Evolutionary conservation across 2,797 vertebrate species (phyloP).

Genomic region (Gymnothorax javanicus): DNA sequence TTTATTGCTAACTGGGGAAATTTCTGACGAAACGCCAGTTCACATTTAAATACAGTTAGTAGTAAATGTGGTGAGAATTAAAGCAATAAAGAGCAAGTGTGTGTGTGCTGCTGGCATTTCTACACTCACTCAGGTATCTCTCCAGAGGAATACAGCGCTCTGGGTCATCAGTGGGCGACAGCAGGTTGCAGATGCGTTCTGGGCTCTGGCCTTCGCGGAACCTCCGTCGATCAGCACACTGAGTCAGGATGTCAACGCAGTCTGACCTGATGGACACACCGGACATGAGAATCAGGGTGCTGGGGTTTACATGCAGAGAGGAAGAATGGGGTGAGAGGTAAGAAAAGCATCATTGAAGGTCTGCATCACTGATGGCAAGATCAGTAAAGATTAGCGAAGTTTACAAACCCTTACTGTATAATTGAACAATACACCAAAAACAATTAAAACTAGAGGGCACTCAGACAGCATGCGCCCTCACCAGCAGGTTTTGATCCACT

Average conservation of each 20-base stretch:
- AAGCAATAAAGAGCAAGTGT: neutral
- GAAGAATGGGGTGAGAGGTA: neutral
- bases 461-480: no score
- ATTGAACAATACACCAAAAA: neutral
- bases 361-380: neutral
- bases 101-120: neutral
- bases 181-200: constrained; percentile 91
- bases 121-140: constrained; percentile 88
- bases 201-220: constrained; percentile 90
- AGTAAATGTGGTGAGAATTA: no score
- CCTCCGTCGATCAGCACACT: constrained; percentile 90
- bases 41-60: no score
- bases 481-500: no score
- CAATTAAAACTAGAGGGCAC: neutral
- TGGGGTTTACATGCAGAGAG: neutral
- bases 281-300: constrained; percentile 2
- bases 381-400: neutral
- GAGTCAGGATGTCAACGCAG: constrained; percentile 94
- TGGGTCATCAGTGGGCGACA: constrained; percentile 89
- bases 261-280: constrained; percentile 82
- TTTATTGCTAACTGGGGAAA: no score
- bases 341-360: neutral
- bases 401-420: neutral
- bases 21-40: no score
- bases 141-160: constrained; percentile 91